These are phyloP conservation scores for Tragelaphus strepsiceros DNA, from an alignment of 2,113 vertebrate genomes.

Conservation along the genomic window DNA sequence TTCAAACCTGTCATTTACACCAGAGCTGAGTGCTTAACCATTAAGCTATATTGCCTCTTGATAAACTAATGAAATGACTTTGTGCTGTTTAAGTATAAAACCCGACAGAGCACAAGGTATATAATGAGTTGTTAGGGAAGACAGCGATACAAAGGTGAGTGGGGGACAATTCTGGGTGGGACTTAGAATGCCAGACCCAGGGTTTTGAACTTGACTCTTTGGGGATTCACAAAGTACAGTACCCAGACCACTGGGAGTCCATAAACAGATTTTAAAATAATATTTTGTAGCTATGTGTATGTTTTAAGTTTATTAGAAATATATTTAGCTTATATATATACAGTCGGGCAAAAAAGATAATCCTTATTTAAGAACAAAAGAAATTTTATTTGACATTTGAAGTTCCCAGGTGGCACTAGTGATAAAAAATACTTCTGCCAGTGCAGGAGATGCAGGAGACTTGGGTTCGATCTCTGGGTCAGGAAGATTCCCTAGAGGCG, in stretches of 20 bases:
- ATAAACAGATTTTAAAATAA: background rate
- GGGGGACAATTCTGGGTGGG: fast-evolving
- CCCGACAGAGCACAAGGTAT: background rate
- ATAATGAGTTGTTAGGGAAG: background rate
- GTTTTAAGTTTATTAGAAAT: background rate
- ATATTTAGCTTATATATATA: background rate
- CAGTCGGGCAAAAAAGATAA: background rate
- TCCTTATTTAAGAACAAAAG: background rate
- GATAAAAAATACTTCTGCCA: background rate
- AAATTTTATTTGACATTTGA: background rate
- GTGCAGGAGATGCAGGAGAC: background rate
- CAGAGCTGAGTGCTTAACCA: background rate
- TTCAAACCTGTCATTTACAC: background rate
- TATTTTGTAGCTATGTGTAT: background rate
- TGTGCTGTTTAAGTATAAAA: background rate
- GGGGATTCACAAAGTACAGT: background rate
- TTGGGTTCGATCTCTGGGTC: background rate
- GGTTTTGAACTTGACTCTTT: background rate
- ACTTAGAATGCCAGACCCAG: background rate
- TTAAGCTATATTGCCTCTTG: background rate
- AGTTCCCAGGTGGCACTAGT: background rate
- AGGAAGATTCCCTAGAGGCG: background rate
- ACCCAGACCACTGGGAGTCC: background rate
- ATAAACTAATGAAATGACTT: background rate
- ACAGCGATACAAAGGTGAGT: background rate